These are phyloP conservation scores for Hedychridium roseum DNA, from an alignment of 2,888 invertebrate genomes.

Conservation along the genomic window DNA sequence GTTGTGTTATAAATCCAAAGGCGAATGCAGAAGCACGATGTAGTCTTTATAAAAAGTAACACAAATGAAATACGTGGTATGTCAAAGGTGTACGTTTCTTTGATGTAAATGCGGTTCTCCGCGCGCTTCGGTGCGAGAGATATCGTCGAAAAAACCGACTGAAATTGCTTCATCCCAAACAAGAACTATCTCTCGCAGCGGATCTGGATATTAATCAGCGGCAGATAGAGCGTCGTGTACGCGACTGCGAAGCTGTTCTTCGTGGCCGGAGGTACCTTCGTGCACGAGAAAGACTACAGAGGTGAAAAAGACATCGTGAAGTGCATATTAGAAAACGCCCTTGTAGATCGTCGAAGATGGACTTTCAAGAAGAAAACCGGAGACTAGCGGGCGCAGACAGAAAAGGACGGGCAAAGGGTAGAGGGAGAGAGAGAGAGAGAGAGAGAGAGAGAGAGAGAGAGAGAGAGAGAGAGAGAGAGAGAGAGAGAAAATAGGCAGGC, in stretches of 20 bases:
- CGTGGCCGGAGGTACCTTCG: not conserved
- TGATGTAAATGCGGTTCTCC: not conserved
- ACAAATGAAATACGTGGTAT: too few relatives aligned
- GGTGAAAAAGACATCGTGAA: slow-evolving; percentile 6
- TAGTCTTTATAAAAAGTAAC: too few relatives aligned
- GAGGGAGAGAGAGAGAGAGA: slow-evolving; percentile 6
- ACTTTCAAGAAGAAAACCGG: not conserved
- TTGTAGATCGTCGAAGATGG: too few relatives aligned
- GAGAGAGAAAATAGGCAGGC: slow-evolving; percentile 15
- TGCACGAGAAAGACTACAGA: not conserved
- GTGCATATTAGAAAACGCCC: slow-evolving; percentile 3
- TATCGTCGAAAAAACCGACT: slow-evolving; percentile 54
- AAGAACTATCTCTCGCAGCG: slow-evolving; percentile 52
- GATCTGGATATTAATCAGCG: slow-evolving; percentile 58
- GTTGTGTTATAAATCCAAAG: too few relatives aligned
- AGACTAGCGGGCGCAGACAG: not conserved
- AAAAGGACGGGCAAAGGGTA: slow-evolving; percentile 12
- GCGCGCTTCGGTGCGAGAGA: slow-evolving; percentile 39
- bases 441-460: slow-evolving; percentile 11
- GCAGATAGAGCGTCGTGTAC: too few relatives aligned
- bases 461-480: slow-evolving; percentile 12
- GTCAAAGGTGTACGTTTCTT: not conserved
- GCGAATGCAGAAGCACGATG: too few relatives aligned
- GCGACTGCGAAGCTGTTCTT: slow-evolving; percentile 4
- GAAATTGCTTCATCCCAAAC: slow-evolving; percentile 60